A percentile compares a stretch with the other conserved stretches of the same genome.
Conservation (phyloP, 2,113 vertebrate species). For the Buteo buteo region DNA sequence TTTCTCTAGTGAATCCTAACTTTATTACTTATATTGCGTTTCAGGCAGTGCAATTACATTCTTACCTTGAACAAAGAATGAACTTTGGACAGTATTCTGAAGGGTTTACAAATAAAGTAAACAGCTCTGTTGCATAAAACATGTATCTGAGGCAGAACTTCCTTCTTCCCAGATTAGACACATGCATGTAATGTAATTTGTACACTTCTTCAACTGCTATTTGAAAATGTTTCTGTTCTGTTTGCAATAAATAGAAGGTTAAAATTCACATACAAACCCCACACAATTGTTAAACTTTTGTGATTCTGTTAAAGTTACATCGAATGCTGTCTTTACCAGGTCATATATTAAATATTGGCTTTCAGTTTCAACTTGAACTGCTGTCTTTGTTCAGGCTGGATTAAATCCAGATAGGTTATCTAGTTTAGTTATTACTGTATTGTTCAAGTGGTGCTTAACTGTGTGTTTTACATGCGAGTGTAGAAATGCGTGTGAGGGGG, state of each 20-base stretch:
- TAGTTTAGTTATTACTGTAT: constrained; percentile 32
- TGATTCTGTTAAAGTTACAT: constrained; percentile 15
- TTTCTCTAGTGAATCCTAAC: constrained; percentile 32
- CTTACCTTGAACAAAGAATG: constrained; percentile 46
- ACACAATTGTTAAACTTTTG: neutral
- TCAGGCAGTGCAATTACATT: neutral
- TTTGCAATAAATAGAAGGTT: neutral
- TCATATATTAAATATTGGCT: constrained; percentile 50
- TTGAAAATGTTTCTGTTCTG: constrained; percentile 1
- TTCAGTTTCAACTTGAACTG: constrained; percentile 49
- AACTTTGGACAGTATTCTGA: constrained; percentile 18
- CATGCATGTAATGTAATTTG: neutral
- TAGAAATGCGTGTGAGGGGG: neutral
- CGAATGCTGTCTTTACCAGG: neutral
- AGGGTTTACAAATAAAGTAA: constrained; percentile 44
- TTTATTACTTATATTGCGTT: neutral
- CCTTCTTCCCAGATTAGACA: constrained; percentile 34
- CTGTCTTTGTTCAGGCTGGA: constrained; percentile 59
- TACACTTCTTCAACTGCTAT: neutral
- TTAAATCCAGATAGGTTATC: constrained; percentile 50
- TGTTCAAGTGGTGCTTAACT: constrained; percentile 34
- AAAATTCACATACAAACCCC: neutral
- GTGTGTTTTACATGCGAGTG: neutral
- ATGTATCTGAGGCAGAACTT: neutral
- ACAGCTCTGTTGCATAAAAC: constrained; percentile 36